Base-by-base conservation (phyloP, 2,797 vertebrate genomes). In the Halcyon chelicuti region DNA sequence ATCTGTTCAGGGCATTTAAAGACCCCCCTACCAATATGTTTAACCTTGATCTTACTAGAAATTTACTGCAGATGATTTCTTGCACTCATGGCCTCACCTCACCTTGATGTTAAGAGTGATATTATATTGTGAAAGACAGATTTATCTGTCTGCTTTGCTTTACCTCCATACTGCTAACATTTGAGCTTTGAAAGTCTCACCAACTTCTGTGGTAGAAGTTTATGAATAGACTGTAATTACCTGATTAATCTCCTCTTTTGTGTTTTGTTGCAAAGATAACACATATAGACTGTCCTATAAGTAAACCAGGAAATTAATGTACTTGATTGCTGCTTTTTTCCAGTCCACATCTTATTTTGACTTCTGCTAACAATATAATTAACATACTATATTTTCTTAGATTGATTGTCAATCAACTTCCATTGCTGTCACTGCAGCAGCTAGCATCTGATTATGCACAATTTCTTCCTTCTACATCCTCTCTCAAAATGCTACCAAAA, bases 61-160 rank as follows among this genome's bases (percentile, higher is more conserved):
- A 42, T 71, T 83, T 35, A 47, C 22, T 25, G 47, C 31, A 67
- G 55, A 58, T 31, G 25, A 49, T 52, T 81, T 73, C 62, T 90
- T 57, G 40, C 33, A 79, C 33, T 44, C 55, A 55, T 2, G 3
- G 29, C 46, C n/a, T 94, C 70, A 33, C 31, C 37, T 77, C 74
- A 88, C 58, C 66, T 75, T 26, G 22, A 25, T 75, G 35, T 44
- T 47, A 39, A 85, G 28, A 35, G 29, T 13, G 63, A 67, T 57
- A 39, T 4, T 28, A 55, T 12, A 61, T 76, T 61, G 74, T 84
- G 73, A 92, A 96, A 88, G 73, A 68, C 0, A 10, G 12, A 92
- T 93, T 90, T 81, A 89, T 25, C 62, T 7, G 2, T 20, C 70
- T 85, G 77, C 46, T 91, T 75, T 81, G 72, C 57, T 88, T 76